Evolutionary conservation across 2,888 invertebrate species (phyloP).

Genomic region (Clivina fossor): DNA sequence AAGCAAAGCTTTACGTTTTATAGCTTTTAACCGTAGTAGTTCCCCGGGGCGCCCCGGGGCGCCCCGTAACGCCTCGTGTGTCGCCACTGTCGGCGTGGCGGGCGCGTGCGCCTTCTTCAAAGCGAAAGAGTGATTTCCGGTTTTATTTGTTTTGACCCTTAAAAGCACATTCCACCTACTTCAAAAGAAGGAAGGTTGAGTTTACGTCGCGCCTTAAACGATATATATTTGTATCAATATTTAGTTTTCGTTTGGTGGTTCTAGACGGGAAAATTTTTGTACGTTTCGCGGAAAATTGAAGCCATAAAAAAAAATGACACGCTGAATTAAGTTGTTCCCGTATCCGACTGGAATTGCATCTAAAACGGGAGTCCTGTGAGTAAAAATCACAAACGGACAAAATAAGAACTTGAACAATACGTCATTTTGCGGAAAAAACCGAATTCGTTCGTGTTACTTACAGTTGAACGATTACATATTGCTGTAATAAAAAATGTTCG

Average conservation of each 20-base stretch:
- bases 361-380: too few species aligned
- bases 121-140: slow-evolving; percentile 29
- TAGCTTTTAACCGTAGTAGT: too few species aligned
- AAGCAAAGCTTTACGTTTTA: too few species aligned
- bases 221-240: slow-evolving; percentile 33
- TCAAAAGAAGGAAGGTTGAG: too few species aligned
- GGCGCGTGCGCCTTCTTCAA: slow-evolving; percentile 31
- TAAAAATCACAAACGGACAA: too few species aligned
- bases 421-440: too few species aligned
- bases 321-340: slow-evolving; percentile 11
- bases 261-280: slow-evolving; percentile 7
- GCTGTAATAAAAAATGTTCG: too few species aligned
- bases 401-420: too few species aligned
- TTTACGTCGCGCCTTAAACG: slow-evolving; percentile 16
- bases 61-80: slow-evolving; percentile 2
- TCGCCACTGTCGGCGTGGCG: neutral
- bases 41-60: neutral
- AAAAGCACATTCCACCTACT: slow-evolving; percentile 31
- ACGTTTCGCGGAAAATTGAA: neutral
- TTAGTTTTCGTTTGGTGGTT: slow-evolving; percentile 22
- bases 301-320: slow-evolving; percentile 19
- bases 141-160: slow-evolving; percentile 32
- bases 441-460: too few species aligned
- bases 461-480: too few species aligned
- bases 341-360: neutral